Percentiles rank a stretch among this genome's conserved stretches.
Conservation (phyloP, 2,113 vertebrate genomes). For the Vimba vimba region DNA sequence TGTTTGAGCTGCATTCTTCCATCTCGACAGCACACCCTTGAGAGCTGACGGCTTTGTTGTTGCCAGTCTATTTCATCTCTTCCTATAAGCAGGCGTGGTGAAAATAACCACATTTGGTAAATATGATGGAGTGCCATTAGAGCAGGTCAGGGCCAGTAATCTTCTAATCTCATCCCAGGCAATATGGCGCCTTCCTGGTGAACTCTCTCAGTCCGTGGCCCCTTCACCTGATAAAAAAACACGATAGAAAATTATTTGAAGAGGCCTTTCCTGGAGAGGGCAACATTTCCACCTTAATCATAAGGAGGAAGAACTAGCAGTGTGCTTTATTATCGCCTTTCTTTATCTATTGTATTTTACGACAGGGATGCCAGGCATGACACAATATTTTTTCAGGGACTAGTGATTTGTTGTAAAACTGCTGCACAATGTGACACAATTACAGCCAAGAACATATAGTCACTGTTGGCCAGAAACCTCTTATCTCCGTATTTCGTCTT, state of each 20-base stretch:
- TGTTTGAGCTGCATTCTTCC: slow-evolving; percentile 56
- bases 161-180: slow-evolving; percentile 66
- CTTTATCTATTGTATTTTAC: slow-evolving; percentile 57
- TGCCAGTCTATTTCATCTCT: slow-evolving; percentile 66
- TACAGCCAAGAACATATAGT: no score
- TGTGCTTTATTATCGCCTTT: slow-evolving; percentile 42
- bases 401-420: neutral
- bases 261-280: slow-evolving; percentile 48
- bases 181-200: slow-evolving; percentile 59
- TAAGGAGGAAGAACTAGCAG: slow-evolving; percentile 23
- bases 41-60: slow-evolving; percentile 67
- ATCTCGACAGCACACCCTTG: slow-evolving; percentile 53
- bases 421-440: neutral
- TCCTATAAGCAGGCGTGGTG: slow-evolving; percentile 41
- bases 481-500: no score
- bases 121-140: slow-evolving; percentile 72
- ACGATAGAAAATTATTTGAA: slow-evolving; percentile 65
- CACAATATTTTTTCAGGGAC: neutral
- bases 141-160: slow-evolving; percentile 70
- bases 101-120: slow-evolving; percentile 71
- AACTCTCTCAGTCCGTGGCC: slow-evolving; percentile 63
- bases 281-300: slow-evolving; percentile 53
- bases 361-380: neutral
- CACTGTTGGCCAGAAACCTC: no score
- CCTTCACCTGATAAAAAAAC: slow-evolving; percentile 62